phyloP scores from a whole-genome alignment of 2,113 vertebrate genomes.

The Seriola quinqueradiata region DNA sequence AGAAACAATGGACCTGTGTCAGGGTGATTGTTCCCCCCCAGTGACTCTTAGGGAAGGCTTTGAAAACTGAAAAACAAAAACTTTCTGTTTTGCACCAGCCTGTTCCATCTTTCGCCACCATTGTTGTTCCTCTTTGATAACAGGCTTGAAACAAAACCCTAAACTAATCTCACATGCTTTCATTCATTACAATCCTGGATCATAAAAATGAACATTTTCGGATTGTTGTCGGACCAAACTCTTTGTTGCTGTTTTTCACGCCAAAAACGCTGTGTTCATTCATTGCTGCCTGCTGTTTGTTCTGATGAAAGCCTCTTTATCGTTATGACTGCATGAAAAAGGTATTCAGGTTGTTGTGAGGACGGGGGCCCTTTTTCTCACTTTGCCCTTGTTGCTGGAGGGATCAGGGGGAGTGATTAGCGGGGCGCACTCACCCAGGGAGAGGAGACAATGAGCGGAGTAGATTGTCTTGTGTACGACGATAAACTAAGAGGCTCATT shows the following conservation, averaged over 20 bases:
- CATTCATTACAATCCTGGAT: slow-evolving; percentile 72
- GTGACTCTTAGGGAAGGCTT: slow-evolving; percentile 60
- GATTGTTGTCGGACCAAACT: slow-evolving; percentile 47
- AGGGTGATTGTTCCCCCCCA: slow-evolving; percentile 66
- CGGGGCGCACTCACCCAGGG: slow-evolving; percentile 51
- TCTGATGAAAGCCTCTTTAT: slow-evolving; percentile 44
- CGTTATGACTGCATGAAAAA: slow-evolving; percentile 31
- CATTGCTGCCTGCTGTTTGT: slow-evolving; percentile 48
- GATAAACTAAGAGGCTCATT: slow-evolving; percentile 76
- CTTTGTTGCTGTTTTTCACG: slow-evolving; percentile 38
- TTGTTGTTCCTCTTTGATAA: slow-evolving; percentile 75
- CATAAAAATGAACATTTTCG: slow-evolving; percentile 61
- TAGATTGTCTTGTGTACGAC: slow-evolving; percentile 66
- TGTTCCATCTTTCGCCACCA: slow-evolving; percentile 51
- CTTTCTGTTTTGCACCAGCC: slow-evolving; percentile 67
- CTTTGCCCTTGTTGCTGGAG: slow-evolving; percentile 56
- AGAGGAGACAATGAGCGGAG: slow-evolving; percentile 63
- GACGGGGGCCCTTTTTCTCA: slow-evolving; percentile 38
- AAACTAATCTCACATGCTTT: slow-evolving; percentile 73
- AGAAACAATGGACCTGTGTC: slow-evolving; percentile 76
- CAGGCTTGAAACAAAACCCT: slow-evolving; percentile 62
- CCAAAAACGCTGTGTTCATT: slow-evolving; percentile 27
- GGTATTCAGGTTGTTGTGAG: slow-evolving; percentile 61
- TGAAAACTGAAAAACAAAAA: slow-evolving; percentile 71
- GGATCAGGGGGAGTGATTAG: slow-evolving; percentile 56